Base-by-base conservation (phyloP, 2,797 vertebrate species). In the Sciaenops ocellatus region DNA sequence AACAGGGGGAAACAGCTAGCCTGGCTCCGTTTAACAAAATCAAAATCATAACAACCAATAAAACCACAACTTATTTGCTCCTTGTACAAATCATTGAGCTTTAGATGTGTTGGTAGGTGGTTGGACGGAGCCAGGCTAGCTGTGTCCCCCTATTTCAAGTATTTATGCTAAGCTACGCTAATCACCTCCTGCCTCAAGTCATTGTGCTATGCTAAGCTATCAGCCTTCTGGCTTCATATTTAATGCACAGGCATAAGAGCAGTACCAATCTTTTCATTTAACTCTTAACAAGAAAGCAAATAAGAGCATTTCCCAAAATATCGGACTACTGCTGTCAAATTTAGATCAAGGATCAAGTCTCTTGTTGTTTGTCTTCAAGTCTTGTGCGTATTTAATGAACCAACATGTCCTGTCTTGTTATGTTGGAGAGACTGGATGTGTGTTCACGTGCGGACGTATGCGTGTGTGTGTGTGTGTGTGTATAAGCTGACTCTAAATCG, bases 401-500 rank as follows among this genome's bases (percentile, higher is more conserved):
- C 46, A 57, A 63, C 69, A 30, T 62, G 65, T 78, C 34, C 44
- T 1, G 7, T 78, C 59, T 61, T 26, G 60, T 84, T 76, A 52
- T 34, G 20, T 61, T 64, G n/a, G 69, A 70, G 42, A 55, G 66
- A 72, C 51, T 63, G 69, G 46, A 55, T 61, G 26, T 50, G 28
- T 68, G 18, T 54, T 42, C 6, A 24, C 11, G 46, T 67, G 22
- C n/a, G 11, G 6, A n/a, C 69, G 9, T 38, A 20, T 79, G 65
- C 52, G 10, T 44, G 51, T 42, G 20, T 54, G 24, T 63, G 59
- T 16, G 48, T 76, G 52, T 46, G 55, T 56, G 54, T 76, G 60
- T 46, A 10, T 51, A 5, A 57, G 63, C 69, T 76, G 75, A 85
- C 72, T 83, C 41, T 66, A 87, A 89, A 89, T 80, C 0, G 76